Conservation (phyloP, 2,888 invertebrate genomes). For the Oscheius sp. region DNA sequence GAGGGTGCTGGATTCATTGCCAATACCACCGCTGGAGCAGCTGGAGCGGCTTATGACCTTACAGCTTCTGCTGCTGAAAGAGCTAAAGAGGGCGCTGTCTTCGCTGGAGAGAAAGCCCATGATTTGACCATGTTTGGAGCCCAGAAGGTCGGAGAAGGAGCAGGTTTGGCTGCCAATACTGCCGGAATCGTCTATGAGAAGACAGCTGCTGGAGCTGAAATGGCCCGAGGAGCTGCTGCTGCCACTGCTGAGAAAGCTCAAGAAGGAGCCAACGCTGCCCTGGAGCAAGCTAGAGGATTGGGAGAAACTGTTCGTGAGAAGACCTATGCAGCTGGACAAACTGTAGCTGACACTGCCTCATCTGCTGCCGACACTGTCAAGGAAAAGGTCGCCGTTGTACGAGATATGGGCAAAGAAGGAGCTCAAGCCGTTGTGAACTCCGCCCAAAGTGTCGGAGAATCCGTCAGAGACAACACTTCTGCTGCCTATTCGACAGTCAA, state of each 20-base stretch:
- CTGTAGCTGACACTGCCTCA: background rate
- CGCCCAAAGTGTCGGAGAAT: background rate
- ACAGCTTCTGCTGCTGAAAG: background rate
- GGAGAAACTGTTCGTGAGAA: background rate
- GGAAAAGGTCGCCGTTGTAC: background rate
- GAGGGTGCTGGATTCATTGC: background rate
- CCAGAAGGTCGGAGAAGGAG: conserved; percentile 3
- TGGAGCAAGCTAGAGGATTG: background rate
- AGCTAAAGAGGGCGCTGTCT: conserved; percentile 4
- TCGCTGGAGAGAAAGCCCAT: background rate
- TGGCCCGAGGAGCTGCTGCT: background rate
- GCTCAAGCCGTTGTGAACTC: background rate
- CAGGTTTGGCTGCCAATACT: background rate
- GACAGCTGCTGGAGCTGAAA: conserved; percentile 3
- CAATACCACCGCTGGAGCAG: too few species aligned
- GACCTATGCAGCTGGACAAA: background rate
- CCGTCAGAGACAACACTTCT: background rate
- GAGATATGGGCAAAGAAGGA: background rate
- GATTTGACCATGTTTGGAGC: background rate
- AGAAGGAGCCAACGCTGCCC: background rate
- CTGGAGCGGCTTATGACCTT: background rate
- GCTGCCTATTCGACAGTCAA: background rate
- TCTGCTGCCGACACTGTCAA: background rate
- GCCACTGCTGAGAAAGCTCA: background rate
- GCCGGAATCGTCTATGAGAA: too few species aligned